Percentiles rank a stretch among this genome's conserved stretches.
Conservation (phyloP, 1,140 invertebrate genomes). For the Notospermus geniculatus region DNA sequence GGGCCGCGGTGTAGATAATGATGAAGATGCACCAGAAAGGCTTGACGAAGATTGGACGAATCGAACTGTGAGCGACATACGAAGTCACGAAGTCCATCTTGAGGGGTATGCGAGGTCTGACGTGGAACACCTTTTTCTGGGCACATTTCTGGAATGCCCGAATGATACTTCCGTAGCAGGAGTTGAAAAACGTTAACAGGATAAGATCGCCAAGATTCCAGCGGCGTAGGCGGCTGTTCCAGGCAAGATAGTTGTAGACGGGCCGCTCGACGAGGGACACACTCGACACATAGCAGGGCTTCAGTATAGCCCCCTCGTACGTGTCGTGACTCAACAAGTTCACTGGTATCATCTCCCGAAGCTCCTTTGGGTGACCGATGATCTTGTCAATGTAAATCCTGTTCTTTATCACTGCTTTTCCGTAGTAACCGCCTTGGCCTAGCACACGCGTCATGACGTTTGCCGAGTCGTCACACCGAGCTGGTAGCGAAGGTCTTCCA, state of each 20-base stretch:
- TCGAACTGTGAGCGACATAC: constrained; percentile 43
- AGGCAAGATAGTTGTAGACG: constrained; percentile 42
- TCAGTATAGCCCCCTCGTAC: constrained; percentile 44
- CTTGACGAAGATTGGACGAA: constrained; percentile 52
- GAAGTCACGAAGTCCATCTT: constrained; percentile 41
- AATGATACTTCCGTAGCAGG: constrained; percentile 35
- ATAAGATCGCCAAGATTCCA: constrained; percentile 47
- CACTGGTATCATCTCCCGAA: constrained; percentile 43
- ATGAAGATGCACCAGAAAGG: constrained; percentile 41
- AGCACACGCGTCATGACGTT: constrained; percentile 41
- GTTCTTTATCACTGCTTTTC: constrained; percentile 45
- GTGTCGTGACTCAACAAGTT: constrained; percentile 51
- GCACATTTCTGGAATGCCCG: constrained; percentile 35
- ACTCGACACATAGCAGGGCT: constrained; percentile 36
- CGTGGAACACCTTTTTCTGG: constrained; percentile 36
- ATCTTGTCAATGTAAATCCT: constrained; percentile 44
- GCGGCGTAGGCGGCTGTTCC: constrained; percentile 43
- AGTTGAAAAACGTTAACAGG: constrained; percentile 44
- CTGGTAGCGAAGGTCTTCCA: constrained; percentile 38
- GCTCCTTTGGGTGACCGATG: constrained; percentile 35
- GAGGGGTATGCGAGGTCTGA: constrained; percentile 37
- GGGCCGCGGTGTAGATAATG: constrained; percentile 25
- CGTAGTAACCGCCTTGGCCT: constrained; percentile 43
- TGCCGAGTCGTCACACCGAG: constrained; percentile 45
- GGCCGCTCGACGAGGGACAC: constrained; percentile 39